Percentiles rank a stretch among this genome's conserved stretches.
phyloP scores from a whole-genome alignment of 2,888 invertebrate species.

The Lochmaea capreae region DNA sequence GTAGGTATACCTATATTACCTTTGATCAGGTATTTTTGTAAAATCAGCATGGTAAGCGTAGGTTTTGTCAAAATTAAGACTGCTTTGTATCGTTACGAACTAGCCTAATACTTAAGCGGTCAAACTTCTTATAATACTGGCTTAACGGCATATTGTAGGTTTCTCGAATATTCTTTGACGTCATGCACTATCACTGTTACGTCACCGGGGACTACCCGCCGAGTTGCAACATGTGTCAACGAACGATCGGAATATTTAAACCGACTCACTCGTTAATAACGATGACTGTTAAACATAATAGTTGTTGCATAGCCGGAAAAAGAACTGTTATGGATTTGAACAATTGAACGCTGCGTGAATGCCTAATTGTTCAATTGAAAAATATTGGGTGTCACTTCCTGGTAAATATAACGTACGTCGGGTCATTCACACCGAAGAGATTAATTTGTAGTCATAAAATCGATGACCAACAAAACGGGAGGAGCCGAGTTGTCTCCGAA shows the following conservation, averaged over 20 bases:
- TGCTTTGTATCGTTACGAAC: not conserved
- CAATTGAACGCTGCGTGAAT: conserved; percentile 15
- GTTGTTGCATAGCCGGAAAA: conserved; percentile 25
- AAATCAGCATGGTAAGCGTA: not conserved
- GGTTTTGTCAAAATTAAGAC: not conserved
- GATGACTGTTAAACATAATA: not conserved
- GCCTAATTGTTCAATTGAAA: conserved; percentile 19
- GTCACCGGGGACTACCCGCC: conserved; percentile 57
- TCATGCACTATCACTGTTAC: conserved; percentile 54
- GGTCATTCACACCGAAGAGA: conserved; percentile 7
- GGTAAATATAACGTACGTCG: conserved; percentile 14
- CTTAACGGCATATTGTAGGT: conserved; percentile 55
- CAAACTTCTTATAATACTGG: conserved; percentile 64
- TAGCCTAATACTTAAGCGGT: conserved; percentile 48
- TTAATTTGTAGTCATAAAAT: not conserved
- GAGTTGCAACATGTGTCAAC: conserved; percentile 56
- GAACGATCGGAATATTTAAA: conserved; percentile 44
- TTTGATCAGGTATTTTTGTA: not conserved
- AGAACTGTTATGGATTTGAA: conserved; percentile 29
- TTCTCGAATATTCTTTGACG: conserved; percentile 60
- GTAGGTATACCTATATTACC: too few relatives aligned
- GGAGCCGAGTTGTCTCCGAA: too few relatives aligned
- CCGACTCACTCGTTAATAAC: not conserved
- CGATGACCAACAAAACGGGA: too few relatives aligned
- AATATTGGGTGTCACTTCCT: conserved; percentile 25